phyloP scores from a whole-genome alignment of 2,797 vertebrate genomes.

The Podarcis lilfordi region DNA sequence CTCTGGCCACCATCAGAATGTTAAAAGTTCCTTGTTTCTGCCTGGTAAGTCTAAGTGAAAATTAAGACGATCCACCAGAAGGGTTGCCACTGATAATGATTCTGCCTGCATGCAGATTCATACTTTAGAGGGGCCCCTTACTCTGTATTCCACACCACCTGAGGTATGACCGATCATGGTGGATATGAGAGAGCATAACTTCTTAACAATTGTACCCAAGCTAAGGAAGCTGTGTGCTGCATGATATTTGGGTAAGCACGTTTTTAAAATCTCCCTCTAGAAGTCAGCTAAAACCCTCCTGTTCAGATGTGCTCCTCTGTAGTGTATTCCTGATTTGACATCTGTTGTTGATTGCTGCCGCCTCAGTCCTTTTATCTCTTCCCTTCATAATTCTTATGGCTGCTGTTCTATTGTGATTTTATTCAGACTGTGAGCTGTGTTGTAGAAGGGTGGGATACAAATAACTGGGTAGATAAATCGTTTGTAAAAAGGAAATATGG shows the following conservation, averaged over 20 bases:
- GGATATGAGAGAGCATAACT: too few species aligned
- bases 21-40: conserved; percentile 29
- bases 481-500: conserved; percentile 51
- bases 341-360: background rate
- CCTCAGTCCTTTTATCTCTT: background rate
- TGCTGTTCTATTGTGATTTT: conserved; percentile 30
- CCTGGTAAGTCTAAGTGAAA: background rate
- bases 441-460: conserved; percentile 39
- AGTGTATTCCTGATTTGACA: background rate
- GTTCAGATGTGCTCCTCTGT: background rate
- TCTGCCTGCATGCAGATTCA: too few species aligned
- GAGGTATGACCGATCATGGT: too few species aligned
- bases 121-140: too few species aligned
- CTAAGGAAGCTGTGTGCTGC: background rate
- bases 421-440: conserved; percentile 29
- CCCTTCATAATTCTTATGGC: background rate
- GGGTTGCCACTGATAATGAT: too few species aligned
- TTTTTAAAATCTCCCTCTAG: background rate
- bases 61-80: too few species aligned
- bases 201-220: background rate
- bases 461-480: conserved; percentile 6
- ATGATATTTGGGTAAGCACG: background rate
- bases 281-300: background rate
- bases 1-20: conserved; percentile 48
- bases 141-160: too few species aligned